Base-by-base conservation (phyloP, 2,888 invertebrate genomes). In the Gastracanthus pulcherrimus region DNA sequence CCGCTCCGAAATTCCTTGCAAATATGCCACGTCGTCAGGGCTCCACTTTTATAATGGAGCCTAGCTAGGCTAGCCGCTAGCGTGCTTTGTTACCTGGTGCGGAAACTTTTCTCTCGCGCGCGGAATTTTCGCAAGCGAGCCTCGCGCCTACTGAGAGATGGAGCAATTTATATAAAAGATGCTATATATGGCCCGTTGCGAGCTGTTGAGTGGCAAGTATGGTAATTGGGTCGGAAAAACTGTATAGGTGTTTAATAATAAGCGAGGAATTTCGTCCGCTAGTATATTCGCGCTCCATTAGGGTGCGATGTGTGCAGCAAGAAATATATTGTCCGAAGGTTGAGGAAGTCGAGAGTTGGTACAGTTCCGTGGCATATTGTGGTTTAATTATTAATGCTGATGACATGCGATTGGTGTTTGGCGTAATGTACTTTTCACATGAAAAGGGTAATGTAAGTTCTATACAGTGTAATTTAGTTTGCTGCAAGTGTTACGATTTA, bases 141-240 rank as follows among this genome's bases (percentile, higher is more conserved):
- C 9, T 19, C 16, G 16, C 13, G 62, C 19, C 16, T n/a, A n/a
- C n/a, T n/a, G n/a, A n/a, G 34, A 19, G 34, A 34, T 19, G 19
- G 34, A 62, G 62, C 62, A 34, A 62, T 69, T 45, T 71, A 71
- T 74, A 45, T 31, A 16, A 38, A 23, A 23, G 31, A 4, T 45
- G 5, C 64, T 36, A 75, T 72, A 72, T 72, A 72, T 72, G 41
- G 45, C 2, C 34, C n/a, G 9, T 51, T 48, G 34, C 29, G 13
- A n/a, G n/a, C n/a, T n/a, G n/a, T n/a, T n/a, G n/a, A n/a, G 16
- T 31, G 55, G 36, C 19, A n/a, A 13, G 16, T 13, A 23, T 11
- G 38, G 51, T 51, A 78, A 71, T 78, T 71, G 51, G 78, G 78
- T 71, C 48, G 71, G 71, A 71, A 71, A 78, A 78, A 78, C 78